These are phyloP conservation scores for Seira ritae DNA, from an alignment of 2,888 invertebrate genomes.

Conservation along the genomic window DNA sequence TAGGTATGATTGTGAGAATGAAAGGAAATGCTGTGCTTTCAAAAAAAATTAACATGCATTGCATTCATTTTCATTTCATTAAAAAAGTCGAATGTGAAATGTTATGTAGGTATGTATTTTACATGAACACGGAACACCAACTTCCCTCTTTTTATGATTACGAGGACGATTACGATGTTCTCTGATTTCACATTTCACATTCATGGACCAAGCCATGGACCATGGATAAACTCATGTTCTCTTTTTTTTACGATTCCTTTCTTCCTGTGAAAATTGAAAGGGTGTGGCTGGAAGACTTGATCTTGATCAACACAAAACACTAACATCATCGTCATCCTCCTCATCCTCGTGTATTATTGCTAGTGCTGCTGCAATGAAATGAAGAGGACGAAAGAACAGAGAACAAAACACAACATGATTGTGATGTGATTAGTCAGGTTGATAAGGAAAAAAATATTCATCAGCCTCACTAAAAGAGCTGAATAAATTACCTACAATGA, in stretches of 20 bases:
- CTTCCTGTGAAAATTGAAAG: not conserved
- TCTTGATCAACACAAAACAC: not conserved
- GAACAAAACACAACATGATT: not conserved
- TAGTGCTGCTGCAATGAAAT: not conserved
- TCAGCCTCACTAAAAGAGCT: not conserved
- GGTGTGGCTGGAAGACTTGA: not conserved
- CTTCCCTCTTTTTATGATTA: not conserved
- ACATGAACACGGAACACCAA: not conserved
- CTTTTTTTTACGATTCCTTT: not conserved
- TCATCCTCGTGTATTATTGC: not conserved
- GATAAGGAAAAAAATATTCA: not conserved
- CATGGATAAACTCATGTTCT: not conserved
- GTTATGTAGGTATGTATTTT: not conserved
- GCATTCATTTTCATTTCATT: no score
- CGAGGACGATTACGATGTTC: no score
- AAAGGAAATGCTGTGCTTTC: no score
- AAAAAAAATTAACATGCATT: no score
- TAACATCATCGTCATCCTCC: not conserved
- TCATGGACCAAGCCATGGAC: no score
- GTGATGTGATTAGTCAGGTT: slow-evolving; percentile 2
- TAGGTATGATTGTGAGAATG: no score
- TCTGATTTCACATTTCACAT: not conserved
- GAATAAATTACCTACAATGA: not conserved
- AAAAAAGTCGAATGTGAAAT: no score
- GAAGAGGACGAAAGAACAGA: no score